phyloP scores from a whole-genome alignment of 2,113 vertebrate species.

The Macroglossus sobrinus region DNA sequence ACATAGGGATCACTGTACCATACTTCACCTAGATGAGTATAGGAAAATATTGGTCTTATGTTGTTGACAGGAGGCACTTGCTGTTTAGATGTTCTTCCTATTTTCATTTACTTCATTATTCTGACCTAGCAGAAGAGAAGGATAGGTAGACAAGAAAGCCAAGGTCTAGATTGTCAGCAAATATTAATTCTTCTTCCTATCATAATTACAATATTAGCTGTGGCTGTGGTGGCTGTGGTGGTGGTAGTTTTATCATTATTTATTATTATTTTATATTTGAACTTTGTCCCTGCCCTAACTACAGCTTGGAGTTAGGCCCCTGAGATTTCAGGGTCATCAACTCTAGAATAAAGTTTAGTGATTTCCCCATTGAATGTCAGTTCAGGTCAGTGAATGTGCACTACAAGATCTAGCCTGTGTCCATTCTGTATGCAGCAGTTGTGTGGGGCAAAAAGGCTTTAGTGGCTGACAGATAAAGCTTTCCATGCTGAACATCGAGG shows the following conservation, averaged over 20 bases:
- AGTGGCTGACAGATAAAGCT: not conserved
- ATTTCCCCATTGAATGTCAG: not conserved
- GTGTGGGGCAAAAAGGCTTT: not conserved
- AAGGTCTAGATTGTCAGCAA: not conserved
- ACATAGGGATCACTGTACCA: rapidly evolving
- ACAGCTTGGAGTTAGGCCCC: not conserved
- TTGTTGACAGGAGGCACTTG: not conserved
- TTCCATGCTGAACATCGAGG: not conserved
- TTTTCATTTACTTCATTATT: not conserved
- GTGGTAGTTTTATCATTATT: not conserved
- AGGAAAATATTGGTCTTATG: not conserved
- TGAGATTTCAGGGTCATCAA: not conserved
- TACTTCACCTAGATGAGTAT: no score
- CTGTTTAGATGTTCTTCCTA: not conserved
- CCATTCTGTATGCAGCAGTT: not conserved
- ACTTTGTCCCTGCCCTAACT: not conserved
- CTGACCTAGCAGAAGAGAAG: not conserved
- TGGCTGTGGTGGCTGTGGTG: no score
- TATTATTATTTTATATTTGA: not conserved
- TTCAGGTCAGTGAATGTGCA: not conserved
- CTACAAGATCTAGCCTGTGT: not conserved
- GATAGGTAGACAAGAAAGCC: not conserved
- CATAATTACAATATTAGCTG: not conserved
- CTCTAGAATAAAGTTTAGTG: not conserved
- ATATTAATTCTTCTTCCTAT: not conserved